Percentiles rank a stretch among this genome's conserved stretches.
phyloP scores from a whole-genome alignment of 2,113 vertebrate species.

The Entelurus aequoreus region DNA sequence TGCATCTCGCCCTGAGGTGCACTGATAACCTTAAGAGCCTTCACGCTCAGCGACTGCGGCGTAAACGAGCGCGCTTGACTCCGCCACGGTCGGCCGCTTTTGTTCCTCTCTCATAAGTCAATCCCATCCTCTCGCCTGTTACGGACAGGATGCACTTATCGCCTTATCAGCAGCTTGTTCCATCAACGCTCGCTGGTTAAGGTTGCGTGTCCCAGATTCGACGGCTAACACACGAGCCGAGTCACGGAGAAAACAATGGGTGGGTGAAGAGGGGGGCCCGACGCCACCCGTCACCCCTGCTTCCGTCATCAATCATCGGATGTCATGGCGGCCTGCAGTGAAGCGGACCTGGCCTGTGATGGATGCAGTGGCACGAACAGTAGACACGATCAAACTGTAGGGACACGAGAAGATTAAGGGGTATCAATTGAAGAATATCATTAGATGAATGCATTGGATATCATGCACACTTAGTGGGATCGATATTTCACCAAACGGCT shows the following conservation, averaged over 20 bases:
- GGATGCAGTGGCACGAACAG: slow-evolving; percentile 24
- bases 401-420: not conserved
- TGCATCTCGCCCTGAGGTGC: slow-evolving; percentile 33
- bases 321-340: slow-evolving; percentile 52
- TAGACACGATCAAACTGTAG: not conserved
- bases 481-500: too few species aligned
- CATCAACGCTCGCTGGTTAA: slow-evolving; percentile 47
- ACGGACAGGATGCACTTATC: slow-evolving; percentile 50
- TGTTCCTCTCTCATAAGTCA: slow-evolving; percentile 57
- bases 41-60: slow-evolving; percentile 43
- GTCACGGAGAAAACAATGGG: slow-evolving; percentile 39
- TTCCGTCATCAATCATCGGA: slow-evolving; percentile 58
- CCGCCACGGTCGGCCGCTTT: slow-evolving; percentile 52
- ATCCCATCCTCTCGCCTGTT: slow-evolving; percentile 40
- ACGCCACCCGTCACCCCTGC: slow-evolving; percentile 31
- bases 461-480: too few species aligned
- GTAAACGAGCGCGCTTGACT: slow-evolving; percentile 48
- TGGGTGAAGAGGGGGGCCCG: slow-evolving; percentile 26
- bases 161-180: slow-evolving; percentile 60
- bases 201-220: slow-evolving; percentile 57
- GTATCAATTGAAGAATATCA: not conserved
- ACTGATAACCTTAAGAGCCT: slow-evolving; percentile 57
- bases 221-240: slow-evolving; percentile 39
- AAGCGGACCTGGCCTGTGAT: slow-evolving; percentile 45
- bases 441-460: not conserved